phyloP scores from a whole-genome alignment of 2,797 vertebrate genomes.

The Karalla daura region DNA sequence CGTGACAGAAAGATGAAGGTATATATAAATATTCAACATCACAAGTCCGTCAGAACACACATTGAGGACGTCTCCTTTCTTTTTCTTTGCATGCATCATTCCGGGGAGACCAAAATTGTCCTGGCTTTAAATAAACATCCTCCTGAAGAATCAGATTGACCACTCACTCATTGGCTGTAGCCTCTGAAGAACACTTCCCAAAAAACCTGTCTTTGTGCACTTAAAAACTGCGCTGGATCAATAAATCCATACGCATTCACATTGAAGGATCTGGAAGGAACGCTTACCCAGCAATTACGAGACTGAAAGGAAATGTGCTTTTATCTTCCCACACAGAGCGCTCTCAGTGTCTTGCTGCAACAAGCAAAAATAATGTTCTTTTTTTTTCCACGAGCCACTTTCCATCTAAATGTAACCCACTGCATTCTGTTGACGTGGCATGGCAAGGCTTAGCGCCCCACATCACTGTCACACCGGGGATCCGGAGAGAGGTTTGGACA shows the following conservation, averaged over 20 bases:
- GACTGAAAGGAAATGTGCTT: constrained; percentile 51
- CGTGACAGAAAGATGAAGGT: background rate
- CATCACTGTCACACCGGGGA: background rate
- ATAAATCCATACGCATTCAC: constrained; percentile 65
- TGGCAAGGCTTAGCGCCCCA: background rate
- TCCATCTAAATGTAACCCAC: constrained; percentile 44
- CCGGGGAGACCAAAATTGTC: background rate
- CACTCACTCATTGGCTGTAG: constrained; percentile 16
- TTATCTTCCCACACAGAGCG: constrained; percentile 54
- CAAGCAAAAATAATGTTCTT: constrained; percentile 39
- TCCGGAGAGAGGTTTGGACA: background rate
- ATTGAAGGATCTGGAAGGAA: constrained; percentile 54
- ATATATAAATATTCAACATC: background rate
- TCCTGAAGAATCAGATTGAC: constrained; percentile 17
- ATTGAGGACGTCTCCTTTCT: background rate
- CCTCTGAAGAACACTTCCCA: constrained; percentile 8
- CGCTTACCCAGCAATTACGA: constrained; percentile 58
- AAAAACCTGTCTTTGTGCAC: constrained; percentile 51
- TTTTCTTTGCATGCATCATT: background rate
- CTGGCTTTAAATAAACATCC: constrained; percentile 18
- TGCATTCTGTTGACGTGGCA: background rate
- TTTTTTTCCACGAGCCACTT: constrained; percentile 28
- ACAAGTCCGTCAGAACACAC: background rate
- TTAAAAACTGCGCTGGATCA: constrained; percentile 57
- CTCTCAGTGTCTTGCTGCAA: constrained; percentile 50